Base-by-base conservation (phyloP, 2,113 vertebrate genomes). In the Epinephelus cyanopodus region DNA sequence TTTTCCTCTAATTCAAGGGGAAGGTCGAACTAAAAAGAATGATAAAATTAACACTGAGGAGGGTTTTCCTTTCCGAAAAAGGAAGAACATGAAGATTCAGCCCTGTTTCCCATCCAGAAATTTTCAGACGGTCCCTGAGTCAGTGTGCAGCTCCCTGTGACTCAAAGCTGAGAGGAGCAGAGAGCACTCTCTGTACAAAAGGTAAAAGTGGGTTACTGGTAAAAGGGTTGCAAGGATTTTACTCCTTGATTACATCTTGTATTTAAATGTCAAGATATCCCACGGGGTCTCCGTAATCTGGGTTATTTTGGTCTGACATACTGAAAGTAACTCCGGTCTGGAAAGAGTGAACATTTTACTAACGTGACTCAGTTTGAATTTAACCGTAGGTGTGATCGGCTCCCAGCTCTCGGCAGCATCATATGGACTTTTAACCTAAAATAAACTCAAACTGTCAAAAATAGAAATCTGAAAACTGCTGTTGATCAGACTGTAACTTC, bases 261-360 rank as follows among this genome's bases (percentile, higher is more conserved):
- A 80, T 85, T 78, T 79, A 90, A 89, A 88, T 87, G 85, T 89
- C 85, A 91, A 82, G 63, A 68, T 58, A 71, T 45, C 69, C 42
- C 4, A 39, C 66, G 21, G 60, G 75, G 82, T 85, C 91, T 78
- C 19, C 1, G 9, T 27, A 75, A 48, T 79, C 80, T 39, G 27
- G 54, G 65, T 77, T 73, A 86, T 79, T 76, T 84, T 50, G 29
- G 53, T 57, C 54, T 12, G 58, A 81, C 52, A 67, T 33, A 21
- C 27, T 39, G 21, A 29, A 74, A 61, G 56, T 54, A 61, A 69
- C 56, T 18, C 60, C 4, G 54, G n/a, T 45, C 12, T 42, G 18
- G 37, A 50, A 19, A 66, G 53, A 58, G 11, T 17, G 65, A 81
- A 45, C 37, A 19, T 68, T 14, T 67, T 1, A 45, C n/a, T n/a